Conservation (phyloP, 1,140 invertebrate genomes). For the Pissodes strobi region DNA sequence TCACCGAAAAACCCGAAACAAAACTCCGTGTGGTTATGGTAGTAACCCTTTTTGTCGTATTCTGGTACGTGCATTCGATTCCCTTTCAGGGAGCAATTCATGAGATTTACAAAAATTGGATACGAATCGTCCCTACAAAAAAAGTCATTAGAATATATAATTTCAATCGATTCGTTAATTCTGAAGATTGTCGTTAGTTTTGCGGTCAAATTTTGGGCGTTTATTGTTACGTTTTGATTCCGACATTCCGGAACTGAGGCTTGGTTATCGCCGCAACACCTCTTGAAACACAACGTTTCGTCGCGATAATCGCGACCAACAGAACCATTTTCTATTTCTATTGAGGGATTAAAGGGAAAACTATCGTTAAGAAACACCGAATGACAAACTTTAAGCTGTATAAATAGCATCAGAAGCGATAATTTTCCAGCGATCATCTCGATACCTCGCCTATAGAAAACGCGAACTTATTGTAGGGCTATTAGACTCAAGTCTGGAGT, state of each 20-base stretch:
- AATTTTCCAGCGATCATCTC: too few relatives aligned
- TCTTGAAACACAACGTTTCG: neutral
- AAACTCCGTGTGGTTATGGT: neutral
- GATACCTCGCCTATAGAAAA: neutral
- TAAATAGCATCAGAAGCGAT: too few relatives aligned
- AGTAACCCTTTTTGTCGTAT: neutral
- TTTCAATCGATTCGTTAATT: neutral
- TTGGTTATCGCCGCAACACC: neutral
- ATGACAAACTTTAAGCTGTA: too few relatives aligned
- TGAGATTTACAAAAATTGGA: neutral
- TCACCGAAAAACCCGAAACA: slow-evolving; percentile 1
- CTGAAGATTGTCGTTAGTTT: neutral
- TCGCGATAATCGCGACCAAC: neutral
- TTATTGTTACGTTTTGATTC: neutral
- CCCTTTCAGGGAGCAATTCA: neutral
- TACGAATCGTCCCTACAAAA: neutral
- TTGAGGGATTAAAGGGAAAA: too few relatives aligned
- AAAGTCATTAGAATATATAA: neutral
- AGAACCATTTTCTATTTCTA: neutral
- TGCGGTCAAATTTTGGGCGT: neutral
- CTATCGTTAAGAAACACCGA: neutral
- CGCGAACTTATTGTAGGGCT: neutral
- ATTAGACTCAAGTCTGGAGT: neutral
- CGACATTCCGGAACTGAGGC: neutral
- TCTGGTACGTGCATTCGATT: neutral